A percentile compares a stretch with the other conserved stretches of the same genome.
These are phyloP conservation scores for Phrynocephalus vlangalii DNA, from an alignment of 2,797 vertebrate genomes.

Conservation along the genomic window DNA sequence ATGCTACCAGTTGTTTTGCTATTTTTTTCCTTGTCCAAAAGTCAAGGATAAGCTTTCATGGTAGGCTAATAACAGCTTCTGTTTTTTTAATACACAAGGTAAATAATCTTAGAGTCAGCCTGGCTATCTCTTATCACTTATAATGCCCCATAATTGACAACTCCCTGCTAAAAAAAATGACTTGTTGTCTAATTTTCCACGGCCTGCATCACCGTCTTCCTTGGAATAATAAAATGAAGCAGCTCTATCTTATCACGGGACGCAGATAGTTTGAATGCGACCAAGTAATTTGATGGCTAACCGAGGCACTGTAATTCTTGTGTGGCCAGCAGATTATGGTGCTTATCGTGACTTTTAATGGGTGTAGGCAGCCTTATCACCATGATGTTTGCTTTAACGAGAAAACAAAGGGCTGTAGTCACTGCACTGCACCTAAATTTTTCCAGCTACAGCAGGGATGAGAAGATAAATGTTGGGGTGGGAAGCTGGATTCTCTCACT, in stretches of 20 bases:
- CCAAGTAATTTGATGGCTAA: conserved; percentile 41
- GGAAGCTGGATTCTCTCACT: too few relatives aligned
- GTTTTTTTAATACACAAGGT: not conserved
- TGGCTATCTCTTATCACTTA: not conserved
- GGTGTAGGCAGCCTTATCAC: not conserved
- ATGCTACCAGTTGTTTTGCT: not conserved
- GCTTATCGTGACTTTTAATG: conserved; percentile 21
- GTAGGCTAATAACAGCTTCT: not conserved
- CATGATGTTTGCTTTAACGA: not conserved
- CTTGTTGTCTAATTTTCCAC: conserved; percentile 58
- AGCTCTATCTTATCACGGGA: conserved; percentile 39
- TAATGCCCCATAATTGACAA: not conserved
- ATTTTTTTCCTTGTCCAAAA: not conserved
- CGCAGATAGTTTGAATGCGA: conserved; percentile 53
- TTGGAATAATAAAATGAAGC: conserved; percentile 55
- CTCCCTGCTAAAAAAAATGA: conserved; percentile 47
- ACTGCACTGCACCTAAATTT: not conserved
- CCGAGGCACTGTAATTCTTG: conserved; percentile 27
- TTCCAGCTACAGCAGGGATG: not conserved
- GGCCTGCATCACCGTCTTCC: conserved; percentile 31
- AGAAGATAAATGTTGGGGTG: too few relatives aligned
- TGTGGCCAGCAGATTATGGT: conserved; percentile 46
- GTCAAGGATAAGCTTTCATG: not conserved
- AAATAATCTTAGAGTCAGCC: not conserved
- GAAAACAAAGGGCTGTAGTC: conserved; percentile 18